Conservation (phyloP, 2,113 vertebrate species). For the Salminus brasiliensis region DNA sequence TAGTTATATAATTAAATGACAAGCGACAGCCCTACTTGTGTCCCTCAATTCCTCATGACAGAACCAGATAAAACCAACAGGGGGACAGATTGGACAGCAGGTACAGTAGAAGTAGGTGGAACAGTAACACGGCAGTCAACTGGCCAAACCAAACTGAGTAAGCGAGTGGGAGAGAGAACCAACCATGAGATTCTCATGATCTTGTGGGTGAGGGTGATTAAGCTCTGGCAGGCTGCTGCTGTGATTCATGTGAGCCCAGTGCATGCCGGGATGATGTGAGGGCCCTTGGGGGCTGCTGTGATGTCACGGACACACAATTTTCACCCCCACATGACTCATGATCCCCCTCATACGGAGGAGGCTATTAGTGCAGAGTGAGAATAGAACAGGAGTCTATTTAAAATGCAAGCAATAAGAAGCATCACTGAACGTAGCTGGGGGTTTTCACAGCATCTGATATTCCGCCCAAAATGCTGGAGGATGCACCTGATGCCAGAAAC, state of each 20-base stretch:
- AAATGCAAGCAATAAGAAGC: not conserved
- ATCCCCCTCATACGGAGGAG: not conserved
- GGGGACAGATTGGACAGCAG: not conserved
- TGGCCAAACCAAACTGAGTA: not conserved
- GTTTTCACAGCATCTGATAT: too few species aligned
- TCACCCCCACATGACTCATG: slow-evolving; percentile 2
- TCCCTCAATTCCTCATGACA: not conserved
- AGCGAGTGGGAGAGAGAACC: not conserved
- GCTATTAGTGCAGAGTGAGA: not conserved
- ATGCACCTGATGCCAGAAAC: too few species aligned
- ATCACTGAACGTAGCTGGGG: too few species aligned
- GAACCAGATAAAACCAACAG: not conserved
- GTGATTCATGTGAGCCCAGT: slow-evolving; percentile 64
- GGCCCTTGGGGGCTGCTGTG: not conserved
- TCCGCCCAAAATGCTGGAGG: too few species aligned
- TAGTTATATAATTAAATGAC: too few species aligned
- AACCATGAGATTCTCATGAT: slow-evolving; percentile 48
- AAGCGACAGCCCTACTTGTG: not conserved
- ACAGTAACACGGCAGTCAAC: too few species aligned
- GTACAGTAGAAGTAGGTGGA: not conserved
- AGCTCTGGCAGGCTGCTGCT: slow-evolving; percentile 54
- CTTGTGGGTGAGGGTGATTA: slow-evolving; percentile 64
- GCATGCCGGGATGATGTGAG: slow-evolving; percentile 49
- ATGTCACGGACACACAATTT: slow-evolving; percentile 11
- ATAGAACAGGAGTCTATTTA: not conserved